Conservation (phyloP, 2,797 vertebrate genomes). For the Halcyon smyrnensis region DNA sequence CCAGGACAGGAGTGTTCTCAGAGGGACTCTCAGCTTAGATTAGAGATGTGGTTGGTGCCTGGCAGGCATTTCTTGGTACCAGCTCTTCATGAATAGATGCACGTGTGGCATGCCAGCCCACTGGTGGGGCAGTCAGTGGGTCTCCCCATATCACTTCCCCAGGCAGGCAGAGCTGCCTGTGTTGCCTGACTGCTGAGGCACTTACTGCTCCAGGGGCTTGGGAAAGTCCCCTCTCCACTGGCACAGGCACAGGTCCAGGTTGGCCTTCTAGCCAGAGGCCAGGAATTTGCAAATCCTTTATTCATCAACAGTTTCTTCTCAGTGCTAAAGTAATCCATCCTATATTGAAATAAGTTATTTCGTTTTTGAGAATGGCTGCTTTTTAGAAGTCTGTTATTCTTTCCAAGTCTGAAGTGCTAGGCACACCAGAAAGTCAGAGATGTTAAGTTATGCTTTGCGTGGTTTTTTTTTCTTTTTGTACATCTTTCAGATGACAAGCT, state of each 20-base stretch:
- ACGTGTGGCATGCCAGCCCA: background rate
- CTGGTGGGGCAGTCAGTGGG: background rate
- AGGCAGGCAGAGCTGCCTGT: background rate
- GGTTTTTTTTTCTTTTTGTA: background rate
- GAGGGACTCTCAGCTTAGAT: background rate
- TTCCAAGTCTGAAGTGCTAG: background rate
- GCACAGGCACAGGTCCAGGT: background rate
- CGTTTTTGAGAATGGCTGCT: background rate
- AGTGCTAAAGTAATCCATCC: background rate
- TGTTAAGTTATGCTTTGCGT: accelerated
- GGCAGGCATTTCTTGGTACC: background rate
- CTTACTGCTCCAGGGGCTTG: accelerated
- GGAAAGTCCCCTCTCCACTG: accelerated
- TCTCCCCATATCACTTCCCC: background rate
- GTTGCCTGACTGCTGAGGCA: background rate
- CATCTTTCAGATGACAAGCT: background rate
- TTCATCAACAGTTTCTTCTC: background rate
- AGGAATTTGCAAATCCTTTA: background rate
- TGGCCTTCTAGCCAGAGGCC: background rate
- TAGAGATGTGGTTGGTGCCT: background rate
- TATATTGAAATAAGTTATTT: background rate
- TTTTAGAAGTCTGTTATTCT: background rate
- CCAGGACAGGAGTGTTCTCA: background rate
- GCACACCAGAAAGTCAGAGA: background rate
- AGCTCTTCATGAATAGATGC: background rate